Evolutionary conservation across 2,113 vertebrate genomes (phyloP).

Genomic region (Toxostoma redivivum): DNA sequence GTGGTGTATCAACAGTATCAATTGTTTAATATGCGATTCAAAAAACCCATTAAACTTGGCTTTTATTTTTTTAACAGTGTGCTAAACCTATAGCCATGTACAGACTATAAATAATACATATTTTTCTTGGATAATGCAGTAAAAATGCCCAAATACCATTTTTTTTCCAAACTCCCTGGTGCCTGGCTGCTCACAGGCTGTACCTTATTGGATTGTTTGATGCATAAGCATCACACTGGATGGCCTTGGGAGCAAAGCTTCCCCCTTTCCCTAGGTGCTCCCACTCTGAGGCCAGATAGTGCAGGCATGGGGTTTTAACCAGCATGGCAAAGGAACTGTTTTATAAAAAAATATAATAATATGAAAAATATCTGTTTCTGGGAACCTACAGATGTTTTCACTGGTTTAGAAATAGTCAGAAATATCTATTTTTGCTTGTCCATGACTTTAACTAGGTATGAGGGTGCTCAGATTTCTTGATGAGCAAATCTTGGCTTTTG

Average conservation of each 20-base stretch:
- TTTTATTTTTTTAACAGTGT: neutral
- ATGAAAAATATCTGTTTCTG: neutral
- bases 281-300: neutral
- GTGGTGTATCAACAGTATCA: neutral
- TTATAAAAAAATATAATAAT: no score
- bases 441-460: neutral
- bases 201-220: neutral
- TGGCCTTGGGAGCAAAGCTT: neutral
- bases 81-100: neutral
- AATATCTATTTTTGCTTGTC: neutral
- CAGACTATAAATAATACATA: neutral
- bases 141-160: neutral
- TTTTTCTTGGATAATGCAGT: neutral
- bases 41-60: neutral
- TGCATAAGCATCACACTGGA: fast-evolving
- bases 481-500: neutral
- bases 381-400: neutral
- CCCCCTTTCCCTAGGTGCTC: neutral
- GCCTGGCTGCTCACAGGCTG: neutral
- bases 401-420: neutral
- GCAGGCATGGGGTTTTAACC: neutral
- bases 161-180: no score
- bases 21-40: neutral
- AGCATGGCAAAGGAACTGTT: neutral
- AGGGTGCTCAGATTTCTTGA: neutral